A percentile compares a stretch with the other conserved stretches of the same genome.
phyloP scores from a whole-genome alignment of 1,140 invertebrate genomes.

The Bombus pyrosoma region DNA sequence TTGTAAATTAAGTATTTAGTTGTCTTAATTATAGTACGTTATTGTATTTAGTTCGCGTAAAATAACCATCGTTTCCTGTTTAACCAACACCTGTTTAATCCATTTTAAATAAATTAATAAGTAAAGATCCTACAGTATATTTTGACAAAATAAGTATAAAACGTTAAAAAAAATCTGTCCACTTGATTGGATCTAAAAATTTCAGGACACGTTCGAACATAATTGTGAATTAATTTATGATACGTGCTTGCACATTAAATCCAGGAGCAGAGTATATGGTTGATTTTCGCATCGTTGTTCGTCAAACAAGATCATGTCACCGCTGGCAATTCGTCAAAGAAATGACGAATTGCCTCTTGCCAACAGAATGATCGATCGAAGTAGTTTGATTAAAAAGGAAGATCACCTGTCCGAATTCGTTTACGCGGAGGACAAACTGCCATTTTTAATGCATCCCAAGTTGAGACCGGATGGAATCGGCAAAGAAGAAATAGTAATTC shows the following conservation, averaged over 20 bases:
- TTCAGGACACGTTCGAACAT: not conserved
- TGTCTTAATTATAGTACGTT: no score
- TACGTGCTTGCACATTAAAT: not conserved
- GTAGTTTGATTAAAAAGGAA: constrained; percentile 8
- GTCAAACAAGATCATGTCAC: constrained; percentile 14
- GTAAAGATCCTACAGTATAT: not conserved
- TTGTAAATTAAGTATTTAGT: no score
- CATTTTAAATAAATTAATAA: no score
- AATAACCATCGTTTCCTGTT: no score
- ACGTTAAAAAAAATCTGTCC: not conserved
- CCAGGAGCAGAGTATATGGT: not conserved
- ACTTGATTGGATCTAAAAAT: not conserved
- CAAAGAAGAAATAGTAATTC: not conserved
- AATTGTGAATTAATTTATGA: not conserved
- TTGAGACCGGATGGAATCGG: not conserved
- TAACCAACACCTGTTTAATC: no score
- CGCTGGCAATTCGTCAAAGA: constrained; percentile 24
- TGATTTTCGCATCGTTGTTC: not conserved
- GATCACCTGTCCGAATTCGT: constrained; percentile 18
- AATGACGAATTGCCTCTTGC: constrained; percentile 29
- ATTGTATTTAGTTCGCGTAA: no score
- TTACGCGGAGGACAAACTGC: not conserved
- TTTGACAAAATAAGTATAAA: not conserved
- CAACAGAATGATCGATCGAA: constrained; percentile 34
- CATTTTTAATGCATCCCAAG: not conserved